Base-by-base conservation (phyloP, 2,797 vertebrate genomes). In the Alauda arvensis region DNA sequence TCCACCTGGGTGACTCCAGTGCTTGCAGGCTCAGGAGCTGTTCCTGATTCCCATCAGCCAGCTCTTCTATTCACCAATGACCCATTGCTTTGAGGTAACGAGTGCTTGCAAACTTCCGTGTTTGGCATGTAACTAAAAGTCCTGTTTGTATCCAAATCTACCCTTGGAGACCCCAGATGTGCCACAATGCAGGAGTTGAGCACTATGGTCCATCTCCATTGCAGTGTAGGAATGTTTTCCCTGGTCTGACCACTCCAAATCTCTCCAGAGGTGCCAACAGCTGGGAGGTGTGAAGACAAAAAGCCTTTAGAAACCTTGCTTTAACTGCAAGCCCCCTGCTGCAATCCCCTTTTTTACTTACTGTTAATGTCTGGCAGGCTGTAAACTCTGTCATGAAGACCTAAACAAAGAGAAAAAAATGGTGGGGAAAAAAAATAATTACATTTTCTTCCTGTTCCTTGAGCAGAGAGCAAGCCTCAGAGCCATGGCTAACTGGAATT, bases 361-460 rank as follows among this genome's bases (percentile, higher is more conserved):
- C 96, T 91, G 61, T 77, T 94, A 42, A 94, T 67, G 18, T 95
- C 80, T 62, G 96, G 95, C 15, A 93, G 88, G 77, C 95, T 94
- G 48, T 84, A 90, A 57, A 91, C 93, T 78, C 92, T 87, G 87
- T 90, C 85, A 42, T 91, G 93, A 60, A 92, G 87, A 77, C 91
- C 95, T 96, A 74, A 37, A 79, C 14, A 12, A 46, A 62, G 55
- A 92, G 55, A 61, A 39, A 61, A 39, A 62, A 78, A 86, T 3
- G 4, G 13, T 26, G 37, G 14, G 18, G 3, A 26, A 34, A 81
- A 79, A 42, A 60, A 78, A 57, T 8, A 46, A 83, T 33, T 40
- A 26, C 23, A 16, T 82, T 85, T 90, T 81, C 21, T 74, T 26
- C 43, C 20, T 4, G 31, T 71, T 46, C 26, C 33, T 76, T 0